Conservation (phyloP, 2,797 vertebrate genomes). For the Euthynnus affinis region DNA sequence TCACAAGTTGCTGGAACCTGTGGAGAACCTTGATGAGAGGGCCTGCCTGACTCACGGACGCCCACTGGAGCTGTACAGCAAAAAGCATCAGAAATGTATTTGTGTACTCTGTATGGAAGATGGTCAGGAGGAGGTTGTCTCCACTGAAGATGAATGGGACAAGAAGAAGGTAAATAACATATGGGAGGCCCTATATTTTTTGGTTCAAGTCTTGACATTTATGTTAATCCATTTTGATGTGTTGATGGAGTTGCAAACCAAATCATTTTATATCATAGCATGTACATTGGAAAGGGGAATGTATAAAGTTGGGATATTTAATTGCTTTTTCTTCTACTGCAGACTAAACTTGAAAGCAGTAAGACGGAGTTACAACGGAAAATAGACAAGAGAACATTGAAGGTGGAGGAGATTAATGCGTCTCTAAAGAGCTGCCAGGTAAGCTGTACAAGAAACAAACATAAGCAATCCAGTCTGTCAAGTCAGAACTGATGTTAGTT, state of each 20-base stretch:
- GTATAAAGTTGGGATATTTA: not conserved
- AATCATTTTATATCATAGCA: too few relatives aligned
- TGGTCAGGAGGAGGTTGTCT: conserved; percentile 60
- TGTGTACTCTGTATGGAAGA: conserved; percentile 75
- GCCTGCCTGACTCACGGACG: conserved; percentile 79
- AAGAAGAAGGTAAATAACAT: conserved; percentile 66
- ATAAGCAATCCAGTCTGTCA: not conserved
- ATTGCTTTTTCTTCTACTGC: not conserved
- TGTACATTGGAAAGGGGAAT: not conserved
- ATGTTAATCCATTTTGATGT: not conserved
- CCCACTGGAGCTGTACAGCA: conserved; percentile 80
- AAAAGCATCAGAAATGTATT: conserved; percentile 57
- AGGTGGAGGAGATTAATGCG: conserved; percentile 34
- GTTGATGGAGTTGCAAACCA: not conserved
- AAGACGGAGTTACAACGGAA: conserved; percentile 42
- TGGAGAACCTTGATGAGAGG: conserved; percentile 72
- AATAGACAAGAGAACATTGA: conserved; percentile 38
- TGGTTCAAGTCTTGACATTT: rapidly evolving
- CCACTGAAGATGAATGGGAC: conserved; percentile 67
- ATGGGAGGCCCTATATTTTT: too few relatives aligned
- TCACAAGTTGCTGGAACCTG: conserved; percentile 78
- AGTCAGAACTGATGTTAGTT: not conserved
- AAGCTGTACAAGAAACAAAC: not conserved
- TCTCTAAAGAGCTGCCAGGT: conserved; percentile 61
- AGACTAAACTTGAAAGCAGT: conserved; percentile 56